A percentile compares a stretch with the other conserved stretches of the same genome.
These are phyloP conservation scores for Nerophis ophidion DNA, from an alignment of 2,113 vertebrate genomes.

Conservation along the genomic window DNA sequence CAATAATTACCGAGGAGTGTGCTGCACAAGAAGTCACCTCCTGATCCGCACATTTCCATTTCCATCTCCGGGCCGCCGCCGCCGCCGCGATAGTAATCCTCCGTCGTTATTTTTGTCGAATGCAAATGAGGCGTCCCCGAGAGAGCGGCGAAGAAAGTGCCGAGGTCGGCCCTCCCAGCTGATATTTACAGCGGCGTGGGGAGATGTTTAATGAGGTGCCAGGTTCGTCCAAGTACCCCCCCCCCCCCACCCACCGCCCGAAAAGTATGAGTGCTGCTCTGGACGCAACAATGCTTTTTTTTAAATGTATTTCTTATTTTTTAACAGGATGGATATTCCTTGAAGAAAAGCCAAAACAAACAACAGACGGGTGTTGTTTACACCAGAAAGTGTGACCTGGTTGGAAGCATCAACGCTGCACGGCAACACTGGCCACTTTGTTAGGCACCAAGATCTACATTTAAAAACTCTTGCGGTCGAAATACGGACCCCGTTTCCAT, in stretches of 20 bases:
- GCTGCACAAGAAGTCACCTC: neutral
- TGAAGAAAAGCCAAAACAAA: constrained; percentile 14
- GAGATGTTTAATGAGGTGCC: constrained; percentile 53
- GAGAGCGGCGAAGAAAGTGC: constrained; percentile 21
- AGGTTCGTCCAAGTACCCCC: constrained; percentile 36
- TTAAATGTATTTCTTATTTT: too few relatives aligned
- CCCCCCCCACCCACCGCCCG: constrained; percentile 3
- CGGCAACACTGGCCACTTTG: too few relatives aligned
- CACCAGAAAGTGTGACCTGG: neutral
- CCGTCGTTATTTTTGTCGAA: constrained; percentile 16
- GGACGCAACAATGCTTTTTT: constrained; percentile 37
- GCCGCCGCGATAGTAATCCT: constrained; percentile 18
- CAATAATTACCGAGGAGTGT: neutral
- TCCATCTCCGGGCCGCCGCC: neutral
- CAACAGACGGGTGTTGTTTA: constrained; percentile 14
- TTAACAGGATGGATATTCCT: constrained; percentile 27
- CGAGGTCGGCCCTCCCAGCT: constrained; percentile 15
- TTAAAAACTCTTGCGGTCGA: too few relatives aligned
- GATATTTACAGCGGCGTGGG: constrained; percentile 47
- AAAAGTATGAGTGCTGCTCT: constrained; percentile 34
- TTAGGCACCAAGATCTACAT: too few relatives aligned
- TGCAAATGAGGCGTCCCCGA: constrained; percentile 32
- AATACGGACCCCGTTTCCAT: too few relatives aligned
- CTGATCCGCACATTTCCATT: neutral
- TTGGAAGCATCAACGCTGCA: too few relatives aligned